Base-by-base conservation (phyloP, 2,888 invertebrate genomes). In the Heliconius cydno region DNA sequence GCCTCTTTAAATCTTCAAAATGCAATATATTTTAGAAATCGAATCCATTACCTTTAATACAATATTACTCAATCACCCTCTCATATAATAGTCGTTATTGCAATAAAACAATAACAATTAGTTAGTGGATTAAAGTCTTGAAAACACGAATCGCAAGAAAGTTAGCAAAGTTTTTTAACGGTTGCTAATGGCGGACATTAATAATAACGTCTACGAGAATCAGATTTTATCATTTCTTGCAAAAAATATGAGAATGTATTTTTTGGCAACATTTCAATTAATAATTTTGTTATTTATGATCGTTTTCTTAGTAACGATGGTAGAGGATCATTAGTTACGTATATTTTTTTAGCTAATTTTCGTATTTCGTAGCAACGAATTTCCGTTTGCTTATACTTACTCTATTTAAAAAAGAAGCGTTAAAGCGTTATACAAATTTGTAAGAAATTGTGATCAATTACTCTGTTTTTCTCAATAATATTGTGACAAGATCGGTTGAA, bases 141-240 rank as follows among this genome's bases (percentile, higher is more conserved):
- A n/a, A 57, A 73, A 34, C 15, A 72, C 72, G 57, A 57, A 30
- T 57, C n/a, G 22, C 57, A 30, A 15, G 73, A n/a, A 73, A 73
- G 57, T 73, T 73, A 57, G 73, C 57, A 57, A 57, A 72, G 30
- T 72, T n/a, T 72, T 73, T 60, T 60, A 60, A 60, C 73, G 73
- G 57, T n/a, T 34, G 73, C 60, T 73, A 73, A 73, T 73, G 60
- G 34, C n/a, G 7, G 73, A n/a, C 73, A 73, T 73, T 73, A 60
- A 73, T 73, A 73, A 72, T 52, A 52, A 72, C 19, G 57, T 34
- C 34, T 19, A 34, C 60, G n/a, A 34, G 60, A 57, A 73, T 34
- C 60, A 34, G 57, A 72, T 57, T 46, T 72, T 57, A 15, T 73
- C 19, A 73, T 73, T 73, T 73, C 34, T 60, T n/a, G 60, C 57